Base-by-base conservation (phyloP, 2,113 vertebrate species). In the Seriola quinqueradiata region DNA sequence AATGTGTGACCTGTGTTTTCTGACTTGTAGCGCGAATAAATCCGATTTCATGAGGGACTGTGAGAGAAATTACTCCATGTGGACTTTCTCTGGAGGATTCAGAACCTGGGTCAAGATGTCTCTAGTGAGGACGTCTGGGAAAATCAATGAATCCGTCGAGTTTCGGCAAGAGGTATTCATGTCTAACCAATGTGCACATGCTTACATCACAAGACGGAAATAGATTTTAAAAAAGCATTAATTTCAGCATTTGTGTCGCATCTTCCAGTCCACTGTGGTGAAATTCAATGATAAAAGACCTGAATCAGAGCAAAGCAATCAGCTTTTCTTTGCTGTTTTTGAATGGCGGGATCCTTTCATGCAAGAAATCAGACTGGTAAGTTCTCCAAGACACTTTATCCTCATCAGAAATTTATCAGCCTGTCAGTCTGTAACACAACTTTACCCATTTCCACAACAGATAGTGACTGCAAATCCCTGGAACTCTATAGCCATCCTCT, bases 101-200 rank as follows among this genome's bases (percentile, higher is more conserved):
- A 96, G 98, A 52, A 99, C 98, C 25, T 99, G 98, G 98, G 97
- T 99, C 74, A 99, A 99, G 95, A 99, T 99, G 98, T 99, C 98
- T 48, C 89, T 99, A 76, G 97, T 99, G 86, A 95, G 94, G 92
- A 99, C 98, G 3, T 96, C 96, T n/a, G 98, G 97, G 67, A 96
- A 96, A 90, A 96, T 89, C 8, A 93, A 94, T 1, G 95, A 97
- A 67, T 94, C 96, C 0, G 94, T 99, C 14, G 97, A 99, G 89
- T 99, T 99, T 95, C 96, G 97, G 25, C 98, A 99, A 86, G 98
- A 99, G 97, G 90, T 93, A 70, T 48, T 66, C 8, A 57, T 4
- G 5, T 46, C 23, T 1, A 8, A 3, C 5, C 4, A 0, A 7
- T 44, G 9, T 0, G 4, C 32, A 32, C 4, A 4, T 16, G 1